Evolutionary conservation across 2,797 vertebrate species (phyloP), one percentile per base, ranked within the genome.

Genomic region (Fundulus diaphanus): DNA sequence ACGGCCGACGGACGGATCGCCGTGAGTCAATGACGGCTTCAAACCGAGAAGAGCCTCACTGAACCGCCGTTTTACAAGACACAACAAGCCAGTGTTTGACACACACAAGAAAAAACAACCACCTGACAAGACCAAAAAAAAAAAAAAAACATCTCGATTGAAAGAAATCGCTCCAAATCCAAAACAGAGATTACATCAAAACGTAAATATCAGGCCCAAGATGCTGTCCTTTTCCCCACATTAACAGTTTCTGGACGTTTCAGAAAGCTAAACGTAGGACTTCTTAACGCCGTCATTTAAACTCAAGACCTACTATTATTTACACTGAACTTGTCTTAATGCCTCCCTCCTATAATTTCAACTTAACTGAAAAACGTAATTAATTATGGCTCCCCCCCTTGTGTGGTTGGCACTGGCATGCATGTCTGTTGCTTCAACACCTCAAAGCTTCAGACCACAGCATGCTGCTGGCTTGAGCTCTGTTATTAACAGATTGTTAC

Each of bases 1-100:
- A 88, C 84, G 81, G 79, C 2, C 68, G 85, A 87, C 46, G 77
- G 82, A 91, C 82, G 79, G 87, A 72, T 3, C 68, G 69, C 83
- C 72, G 90, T 90, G 85, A 87, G 75, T 65, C 73, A 81, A 85
- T 70, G n/a, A n/a, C n/a, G n/a, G n/a, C n/a, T 35, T 68, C 20
- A 51, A 68, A 68, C 68, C 49, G 15, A 74, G 71, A 59, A 46
- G n/a, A n/a, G n/a, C 35, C 49, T 74, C 13, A 40, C 7, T 48
- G 15, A 70, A 51, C 12, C 7, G 40, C 1, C 31, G 71, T 54
- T 73, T 70, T 75, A 77, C 74, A 48, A 68, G 72, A 82, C 42
- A 20, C 8, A 46, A 84, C 76, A 80, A 78, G 79, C 74, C 77
- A 57, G 67, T 22, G 67, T 73, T 65, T 46, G n/a, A 48, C 15